Evolutionary conservation across 2,113 vertebrate species (phyloP).

Genomic region (Myodes glareolus): DNA sequence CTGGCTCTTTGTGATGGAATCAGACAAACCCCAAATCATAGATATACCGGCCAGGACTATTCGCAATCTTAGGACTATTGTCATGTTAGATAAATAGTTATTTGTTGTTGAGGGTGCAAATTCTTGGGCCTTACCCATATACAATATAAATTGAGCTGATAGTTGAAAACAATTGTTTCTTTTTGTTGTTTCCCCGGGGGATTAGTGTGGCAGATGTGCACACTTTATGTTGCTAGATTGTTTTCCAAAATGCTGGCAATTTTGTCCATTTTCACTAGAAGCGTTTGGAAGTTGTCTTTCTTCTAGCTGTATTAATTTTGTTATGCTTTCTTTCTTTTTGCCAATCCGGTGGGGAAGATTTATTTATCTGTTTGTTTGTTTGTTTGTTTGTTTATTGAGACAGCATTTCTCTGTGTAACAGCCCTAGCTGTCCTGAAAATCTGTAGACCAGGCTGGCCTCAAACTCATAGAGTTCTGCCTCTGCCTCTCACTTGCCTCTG

Average conservation of each 20-base stretch:
- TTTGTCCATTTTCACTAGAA: background rate
- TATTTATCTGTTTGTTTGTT: background rate
- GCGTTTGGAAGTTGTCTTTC: background rate
- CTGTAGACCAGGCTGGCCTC: background rate
- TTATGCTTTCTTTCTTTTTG: background rate
- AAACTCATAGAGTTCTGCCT: background rate
- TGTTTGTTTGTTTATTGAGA: background rate
- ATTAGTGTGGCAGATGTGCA: background rate
- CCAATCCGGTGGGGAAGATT: background rate
- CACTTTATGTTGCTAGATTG: constrained; percentile 1
- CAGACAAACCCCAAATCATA: background rate
- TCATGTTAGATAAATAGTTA: background rate
- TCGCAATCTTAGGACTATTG: background rate
- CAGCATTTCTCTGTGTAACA: background rate
- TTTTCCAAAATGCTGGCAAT: background rate
- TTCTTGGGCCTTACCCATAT: background rate
- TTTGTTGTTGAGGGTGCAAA: background rate
- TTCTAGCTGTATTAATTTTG: background rate
- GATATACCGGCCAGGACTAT: background rate
- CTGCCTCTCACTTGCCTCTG: background rate
- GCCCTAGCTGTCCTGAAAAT: background rate
- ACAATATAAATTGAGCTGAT: background rate
- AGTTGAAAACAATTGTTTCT: background rate
- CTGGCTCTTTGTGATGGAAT: background rate
- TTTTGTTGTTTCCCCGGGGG: background rate